phyloP scores from a whole-genome alignment of 2,888 invertebrate species.

The Neria commutata region DNA sequence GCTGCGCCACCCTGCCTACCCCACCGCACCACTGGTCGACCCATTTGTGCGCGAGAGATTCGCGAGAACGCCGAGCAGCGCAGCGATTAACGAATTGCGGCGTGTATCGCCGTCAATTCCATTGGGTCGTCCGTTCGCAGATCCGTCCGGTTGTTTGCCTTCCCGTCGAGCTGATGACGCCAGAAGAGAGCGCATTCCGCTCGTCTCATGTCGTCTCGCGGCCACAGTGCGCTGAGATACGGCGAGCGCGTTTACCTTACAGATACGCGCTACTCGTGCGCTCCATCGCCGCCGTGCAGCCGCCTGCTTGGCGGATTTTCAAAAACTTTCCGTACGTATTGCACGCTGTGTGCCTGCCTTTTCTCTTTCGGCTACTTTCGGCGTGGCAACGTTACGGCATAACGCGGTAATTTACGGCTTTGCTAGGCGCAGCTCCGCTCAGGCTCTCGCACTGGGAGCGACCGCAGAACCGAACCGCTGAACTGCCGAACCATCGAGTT shows the following conservation, averaged over 20 bases:
- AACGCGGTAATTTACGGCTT: no score
- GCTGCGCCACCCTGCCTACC: not conserved
- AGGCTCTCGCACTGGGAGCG: not conserved
- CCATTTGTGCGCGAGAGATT: not conserved
- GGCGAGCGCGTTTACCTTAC: no score
- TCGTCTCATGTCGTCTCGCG: no score
- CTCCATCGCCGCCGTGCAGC: not conserved
- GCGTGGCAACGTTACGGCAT: no score
- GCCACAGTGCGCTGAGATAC: no score
- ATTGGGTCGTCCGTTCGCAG: no score
- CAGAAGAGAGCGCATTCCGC: not conserved
- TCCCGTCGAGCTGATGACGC: not conserved
- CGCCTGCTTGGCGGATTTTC: not conserved
- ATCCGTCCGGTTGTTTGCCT: not conserved
- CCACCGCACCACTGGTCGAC: not conserved
- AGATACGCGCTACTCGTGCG: not conserved
- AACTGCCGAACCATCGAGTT: no score
- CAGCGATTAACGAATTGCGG: not conserved
- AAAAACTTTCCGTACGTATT: not conserved
- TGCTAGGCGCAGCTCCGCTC: no score
- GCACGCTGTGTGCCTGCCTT: not conserved
- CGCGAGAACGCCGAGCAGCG: conserved; percentile 41
- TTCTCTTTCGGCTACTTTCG: not conserved
- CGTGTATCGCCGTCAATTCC: no score
- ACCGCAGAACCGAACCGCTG: not conserved